Conservation (phyloP, 2,888 invertebrate genomes). For the Eulithis testata region DNA sequence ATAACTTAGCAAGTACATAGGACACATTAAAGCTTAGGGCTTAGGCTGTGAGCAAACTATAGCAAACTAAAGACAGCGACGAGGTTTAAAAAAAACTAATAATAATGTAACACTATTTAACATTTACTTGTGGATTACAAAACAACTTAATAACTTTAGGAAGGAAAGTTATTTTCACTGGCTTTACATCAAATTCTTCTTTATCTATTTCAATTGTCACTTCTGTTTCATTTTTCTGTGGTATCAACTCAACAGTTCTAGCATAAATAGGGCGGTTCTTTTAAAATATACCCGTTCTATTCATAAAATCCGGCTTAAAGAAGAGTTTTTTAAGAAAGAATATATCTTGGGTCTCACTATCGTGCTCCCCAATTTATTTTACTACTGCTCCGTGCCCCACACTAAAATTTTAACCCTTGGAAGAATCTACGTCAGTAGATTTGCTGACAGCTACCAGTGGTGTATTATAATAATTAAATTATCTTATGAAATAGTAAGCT, state of each 20-base stretch:
- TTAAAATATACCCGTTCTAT: too few relatives aligned
- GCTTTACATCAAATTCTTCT: conserved; percentile 94
- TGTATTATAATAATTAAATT: neutral
- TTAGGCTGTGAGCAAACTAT: too few relatives aligned
- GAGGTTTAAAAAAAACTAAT: neutral
- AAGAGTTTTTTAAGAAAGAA: neutral
- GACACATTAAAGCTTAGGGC: neutral
- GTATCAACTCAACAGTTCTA: conserved; percentile 87
- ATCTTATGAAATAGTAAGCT: too few relatives aligned
- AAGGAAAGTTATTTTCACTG: conserved; percentile 90
- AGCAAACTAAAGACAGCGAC: neutral
- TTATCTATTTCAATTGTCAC: conserved; percentile 91
- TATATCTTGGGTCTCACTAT: neutral
- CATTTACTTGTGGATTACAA: conserved; percentile 63
- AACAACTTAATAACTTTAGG: conserved; percentile 88
- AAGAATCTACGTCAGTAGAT: neutral
- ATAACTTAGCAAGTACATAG: neutral
- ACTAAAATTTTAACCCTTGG: neutral
- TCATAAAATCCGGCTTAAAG: neutral
- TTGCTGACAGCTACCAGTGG: conserved; percentile 1
- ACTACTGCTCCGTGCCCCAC: neutral
- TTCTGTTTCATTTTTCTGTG: conserved; percentile 76
- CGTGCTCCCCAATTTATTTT: neutral
- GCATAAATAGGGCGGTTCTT: too few relatives aligned
- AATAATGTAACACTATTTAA: conserved; percentile 29